Evolutionary conservation across 2,797 vertebrate species (phyloP).

Genomic region (Chelon labrosus): DNA sequence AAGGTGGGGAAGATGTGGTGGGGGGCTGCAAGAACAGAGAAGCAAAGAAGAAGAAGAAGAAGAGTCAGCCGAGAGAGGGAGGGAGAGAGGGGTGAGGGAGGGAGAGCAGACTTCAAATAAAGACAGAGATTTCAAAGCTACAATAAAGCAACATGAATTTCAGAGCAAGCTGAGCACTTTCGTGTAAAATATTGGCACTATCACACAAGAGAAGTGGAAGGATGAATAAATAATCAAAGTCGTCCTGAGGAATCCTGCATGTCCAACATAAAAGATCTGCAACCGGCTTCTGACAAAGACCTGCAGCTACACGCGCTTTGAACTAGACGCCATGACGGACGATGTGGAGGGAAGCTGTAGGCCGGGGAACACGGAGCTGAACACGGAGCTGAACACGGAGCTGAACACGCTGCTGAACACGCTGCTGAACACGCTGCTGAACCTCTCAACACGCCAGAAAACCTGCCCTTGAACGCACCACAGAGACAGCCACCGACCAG

Average conservation of each 20-base stretch:
- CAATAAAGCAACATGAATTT: constrained; percentile 88
- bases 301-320: constrained; percentile 93
- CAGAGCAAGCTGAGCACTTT: constrained; percentile 86
- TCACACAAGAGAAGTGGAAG: constrained; percentile 91
- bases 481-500: too few species aligned
- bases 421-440: too few species aligned
- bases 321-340: constrained; percentile 90
- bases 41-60: constrained; percentile 32
- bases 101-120: constrained; percentile 57
- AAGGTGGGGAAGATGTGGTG: constrained; percentile 93
- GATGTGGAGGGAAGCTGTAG: constrained; percentile 83
- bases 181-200: constrained; percentile 85
- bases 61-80: constrained; percentile 28
- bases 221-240: constrained; percentile 99
- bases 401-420: too few species aligned
- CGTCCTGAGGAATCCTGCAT: constrained; percentile 91
- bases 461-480: too few species aligned
- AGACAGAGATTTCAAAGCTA: constrained; percentile 79
- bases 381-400: too few species aligned
- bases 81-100: neutral
- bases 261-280: constrained; percentile 95
- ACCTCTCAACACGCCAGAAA: too few species aligned
- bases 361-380: too few species aligned
- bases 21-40: constrained; percentile 83
- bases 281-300: constrained; percentile 94